Evolutionary conservation across 2,888 invertebrate genomes (phyloP).

Genomic region (Molorchus minor): DNA sequence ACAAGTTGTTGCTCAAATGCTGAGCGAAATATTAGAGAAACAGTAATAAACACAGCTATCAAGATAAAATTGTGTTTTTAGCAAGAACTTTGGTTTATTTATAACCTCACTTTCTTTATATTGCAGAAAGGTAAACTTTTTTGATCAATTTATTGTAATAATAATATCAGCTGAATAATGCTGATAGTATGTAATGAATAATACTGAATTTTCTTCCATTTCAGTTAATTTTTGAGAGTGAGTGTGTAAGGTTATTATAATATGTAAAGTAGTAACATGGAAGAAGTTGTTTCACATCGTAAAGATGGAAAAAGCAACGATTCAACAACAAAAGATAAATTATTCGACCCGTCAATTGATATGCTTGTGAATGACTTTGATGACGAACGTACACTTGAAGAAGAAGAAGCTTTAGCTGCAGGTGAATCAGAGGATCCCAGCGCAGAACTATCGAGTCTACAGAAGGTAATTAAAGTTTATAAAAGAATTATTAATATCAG

Average conservation of each 20-base stretch:
- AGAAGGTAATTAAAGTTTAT: too few species aligned
- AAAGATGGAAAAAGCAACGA: constrained; percentile 57
- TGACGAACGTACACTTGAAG: constrained; percentile 95
- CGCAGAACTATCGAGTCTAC: constrained; percentile 88
- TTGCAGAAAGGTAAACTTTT: neutral
- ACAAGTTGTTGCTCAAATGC: neutral
- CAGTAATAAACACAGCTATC: neutral
- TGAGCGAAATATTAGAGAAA: neutral
- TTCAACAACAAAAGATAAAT: constrained; percentile 64
- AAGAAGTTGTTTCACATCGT: constrained; percentile 56
- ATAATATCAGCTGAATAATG: too few species aligned
- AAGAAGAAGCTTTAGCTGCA: constrained; percentile 94
- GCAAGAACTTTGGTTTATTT: constrained; percentile 7
- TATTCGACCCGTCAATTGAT: constrained; percentile 93
- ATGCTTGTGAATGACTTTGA: constrained; percentile 98
- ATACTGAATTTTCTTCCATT: too few species aligned
- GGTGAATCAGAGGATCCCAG: constrained; percentile 85
- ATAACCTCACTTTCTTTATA: constrained; percentile 23
- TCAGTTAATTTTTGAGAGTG: constrained; percentile 11
- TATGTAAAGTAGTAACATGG: constrained; percentile 55
- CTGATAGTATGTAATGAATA: too few species aligned
- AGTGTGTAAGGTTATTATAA: constrained; percentile 32
- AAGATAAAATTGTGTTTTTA: neutral
- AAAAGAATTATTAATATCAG: too few species aligned
- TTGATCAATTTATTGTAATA: too few species aligned